Percentiles rank a stretch among this genome's conserved stretches.
These are phyloP conservation scores for Pogonocherus hispidulus DNA, from an alignment of 2,888 invertebrate species.

Conservation along the genomic window DNA sequence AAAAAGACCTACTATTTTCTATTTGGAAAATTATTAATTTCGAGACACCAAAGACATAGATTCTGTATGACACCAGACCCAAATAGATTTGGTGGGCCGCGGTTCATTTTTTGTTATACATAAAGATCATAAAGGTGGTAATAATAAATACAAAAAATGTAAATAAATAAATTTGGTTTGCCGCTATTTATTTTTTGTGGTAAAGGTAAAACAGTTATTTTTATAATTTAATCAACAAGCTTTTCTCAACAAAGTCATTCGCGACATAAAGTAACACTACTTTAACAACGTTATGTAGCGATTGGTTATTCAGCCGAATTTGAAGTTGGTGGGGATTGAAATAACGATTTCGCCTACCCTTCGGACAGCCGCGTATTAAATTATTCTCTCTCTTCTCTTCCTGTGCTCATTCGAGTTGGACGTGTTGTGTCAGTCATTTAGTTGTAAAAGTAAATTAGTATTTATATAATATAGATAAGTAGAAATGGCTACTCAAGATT, in stretches of 20 bases:
- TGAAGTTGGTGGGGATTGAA: conserved; percentile 29
- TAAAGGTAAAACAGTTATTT: conserved; percentile 19
- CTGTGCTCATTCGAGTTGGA: conserved; percentile 60
- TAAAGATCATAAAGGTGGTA: no score
- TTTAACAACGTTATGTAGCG: neutral
- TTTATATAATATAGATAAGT: conserved; percentile 31
- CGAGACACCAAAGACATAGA: no score
- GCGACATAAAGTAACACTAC: conserved; percentile 46
- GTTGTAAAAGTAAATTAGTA: conserved; percentile 18
- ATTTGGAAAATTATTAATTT: no score
- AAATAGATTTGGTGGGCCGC: no score
- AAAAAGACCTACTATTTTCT: no score
- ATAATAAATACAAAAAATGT: no score
- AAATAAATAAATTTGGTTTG: no score
- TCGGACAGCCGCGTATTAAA: conserved; percentile 38
- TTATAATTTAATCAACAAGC: conserved; percentile 13
- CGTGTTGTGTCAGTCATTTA: conserved; percentile 54
- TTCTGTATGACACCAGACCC: no score
- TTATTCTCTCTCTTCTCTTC: conserved; percentile 59
- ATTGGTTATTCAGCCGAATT: conserved; percentile 40
- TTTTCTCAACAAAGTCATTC: conserved; percentile 11
- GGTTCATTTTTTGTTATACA: no score
- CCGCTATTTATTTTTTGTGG: no score
- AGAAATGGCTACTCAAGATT: conserved; percentile 75
- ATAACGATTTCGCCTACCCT: conserved; percentile 26